Percentiles rank a stretch among this genome's conserved stretches.
These are phyloP conservation scores for Colletes gigas DNA, from an alignment of 1,140 invertebrate genomes.

Conservation along the genomic window DNA sequence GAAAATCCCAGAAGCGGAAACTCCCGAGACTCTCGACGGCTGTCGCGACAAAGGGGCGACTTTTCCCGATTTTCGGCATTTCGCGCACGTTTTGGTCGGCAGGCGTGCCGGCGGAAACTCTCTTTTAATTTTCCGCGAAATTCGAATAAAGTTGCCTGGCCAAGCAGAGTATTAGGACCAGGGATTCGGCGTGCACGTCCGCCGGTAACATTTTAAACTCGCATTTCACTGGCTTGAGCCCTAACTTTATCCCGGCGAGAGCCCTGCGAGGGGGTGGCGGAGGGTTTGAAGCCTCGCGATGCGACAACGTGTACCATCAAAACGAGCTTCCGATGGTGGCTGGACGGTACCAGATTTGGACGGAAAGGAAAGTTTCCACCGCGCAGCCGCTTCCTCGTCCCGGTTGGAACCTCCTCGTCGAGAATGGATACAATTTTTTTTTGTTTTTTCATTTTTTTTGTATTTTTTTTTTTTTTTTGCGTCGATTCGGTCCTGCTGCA, in stretches of 20 bases:
- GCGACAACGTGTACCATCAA: slow-evolving; percentile 67
- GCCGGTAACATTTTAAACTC: slow-evolving; percentile 66
- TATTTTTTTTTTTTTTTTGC: not conserved
- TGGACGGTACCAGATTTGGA: slow-evolving; percentile 42
- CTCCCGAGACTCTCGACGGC: slow-evolving; percentile 32
- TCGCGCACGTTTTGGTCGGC: slow-evolving; percentile 51
- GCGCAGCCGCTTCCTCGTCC: slow-evolving; percentile 26
- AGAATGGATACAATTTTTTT: not conserved
- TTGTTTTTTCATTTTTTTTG: not conserved
- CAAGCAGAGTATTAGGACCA: slow-evolving; percentile 56
- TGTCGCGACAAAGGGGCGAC: slow-evolving; percentile 30
- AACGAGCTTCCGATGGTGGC: slow-evolving; percentile 64
- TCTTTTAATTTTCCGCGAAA: slow-evolving; percentile 72
- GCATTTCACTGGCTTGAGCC: slow-evolving; percentile 66
- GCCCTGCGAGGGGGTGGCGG: not conserved
- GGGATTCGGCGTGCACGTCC: slow-evolving; percentile 59
- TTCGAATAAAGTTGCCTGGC: slow-evolving; percentile 75
- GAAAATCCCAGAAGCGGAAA: slow-evolving; percentile 43
- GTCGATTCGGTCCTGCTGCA: not conserved
- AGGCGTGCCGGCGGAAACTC: slow-evolving; percentile 51
- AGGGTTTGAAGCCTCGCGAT: slow-evolving; percentile 63
- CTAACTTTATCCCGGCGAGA: slow-evolving; percentile 60
- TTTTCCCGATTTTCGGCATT: slow-evolving; percentile 50
- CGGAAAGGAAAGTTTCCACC: slow-evolving; percentile 54
- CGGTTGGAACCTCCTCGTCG: not conserved